Conservation (phyloP, 2,888 invertebrate species). For the Athalia rosae region DNA sequence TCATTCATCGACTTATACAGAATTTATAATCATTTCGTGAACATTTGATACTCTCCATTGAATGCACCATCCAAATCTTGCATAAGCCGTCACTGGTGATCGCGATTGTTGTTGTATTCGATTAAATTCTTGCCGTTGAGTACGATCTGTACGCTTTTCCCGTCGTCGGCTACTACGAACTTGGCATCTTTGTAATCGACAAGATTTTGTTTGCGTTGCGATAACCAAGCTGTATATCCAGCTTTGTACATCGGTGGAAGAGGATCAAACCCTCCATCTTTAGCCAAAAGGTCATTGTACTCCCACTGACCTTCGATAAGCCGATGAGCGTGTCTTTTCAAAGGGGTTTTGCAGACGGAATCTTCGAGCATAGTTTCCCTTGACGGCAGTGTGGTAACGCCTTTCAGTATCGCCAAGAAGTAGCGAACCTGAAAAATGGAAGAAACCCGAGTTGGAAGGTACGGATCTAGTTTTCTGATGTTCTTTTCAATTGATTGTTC, state of each 20-base stretch:
- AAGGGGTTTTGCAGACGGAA: constrained; percentile 74
- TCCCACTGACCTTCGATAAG: constrained; percentile 72
- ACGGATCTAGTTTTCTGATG: not conserved
- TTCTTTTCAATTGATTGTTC: constrained; percentile 48
- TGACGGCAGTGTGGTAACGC: constrained; percentile 78
- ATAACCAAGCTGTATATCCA: constrained; percentile 58
- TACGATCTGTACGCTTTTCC: constrained; percentile 51
- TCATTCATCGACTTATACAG: too few species aligned
- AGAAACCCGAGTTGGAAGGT: not conserved
- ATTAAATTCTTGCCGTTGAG: not conserved
- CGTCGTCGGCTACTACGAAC: constrained; percentile 59
- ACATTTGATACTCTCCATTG: too few species aligned
- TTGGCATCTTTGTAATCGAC: constrained; percentile 60
- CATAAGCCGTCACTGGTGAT: too few species aligned
- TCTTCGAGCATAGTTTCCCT: constrained; percentile 80
- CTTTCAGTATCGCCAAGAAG: constrained; percentile 78
- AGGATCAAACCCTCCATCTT: constrained; percentile 66
- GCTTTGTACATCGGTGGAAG: constrained; percentile 67
- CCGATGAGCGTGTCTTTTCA: constrained; percentile 71
- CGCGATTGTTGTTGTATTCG: too few species aligned
- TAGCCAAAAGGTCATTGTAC: constrained; percentile 73
- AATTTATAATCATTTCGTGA: too few species aligned
- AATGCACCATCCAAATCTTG: too few species aligned
- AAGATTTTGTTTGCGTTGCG: constrained; percentile 51
- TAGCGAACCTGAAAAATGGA: constrained; percentile 76